A percentile compares a stretch with the other conserved stretches of the same genome.
Conservation (phyloP, 2,888 invertebrate genomes). For the Eupelmus urozonus region DNA sequence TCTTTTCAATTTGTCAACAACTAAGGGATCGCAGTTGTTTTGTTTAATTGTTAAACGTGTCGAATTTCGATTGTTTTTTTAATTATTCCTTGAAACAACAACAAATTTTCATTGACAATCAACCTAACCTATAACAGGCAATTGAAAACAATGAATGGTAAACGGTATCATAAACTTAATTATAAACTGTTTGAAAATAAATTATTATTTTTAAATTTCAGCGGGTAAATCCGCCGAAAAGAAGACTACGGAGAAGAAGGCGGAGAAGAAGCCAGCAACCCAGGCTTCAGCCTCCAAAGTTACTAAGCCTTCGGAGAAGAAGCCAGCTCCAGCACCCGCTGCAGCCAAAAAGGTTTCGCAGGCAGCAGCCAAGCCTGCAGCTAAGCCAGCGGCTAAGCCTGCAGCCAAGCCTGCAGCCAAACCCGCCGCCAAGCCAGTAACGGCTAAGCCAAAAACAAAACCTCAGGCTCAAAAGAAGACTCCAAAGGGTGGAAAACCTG, state of each 20-base stretch:
- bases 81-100: conserved; percentile 82
- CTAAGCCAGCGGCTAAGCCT: conserved; percentile 73
- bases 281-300: conserved; percentile 74
- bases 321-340: conserved; percentile 76
- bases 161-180: no score
- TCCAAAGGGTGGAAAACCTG: conserved; percentile 77
- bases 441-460: conserved; percentile 78
- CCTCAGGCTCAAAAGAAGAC: conserved; percentile 77
- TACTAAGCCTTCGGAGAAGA: conserved; percentile 74
- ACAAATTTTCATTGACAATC: conserved; percentile 85
- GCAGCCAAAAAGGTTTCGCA: conserved; percentile 77
- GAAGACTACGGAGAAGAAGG: conserved; percentile 78
- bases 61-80: conserved; percentile 77
- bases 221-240: conserved; percentile 74
- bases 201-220: conserved; percentile 62
- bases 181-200: background rate
- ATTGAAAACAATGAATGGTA: conserved; percentile 20
- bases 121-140: conserved; percentile 81
- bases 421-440: conserved; percentile 67
- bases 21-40: background rate
- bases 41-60: background rate
- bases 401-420: conserved; percentile 70
- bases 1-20: background rate
- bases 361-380: conserved; percentile 71
- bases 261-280: conserved; percentile 80